Evolutionary conservation across 2,113 vertebrate species (phyloP).

Genomic region (Leptobrachium ailaonicum): DNA sequence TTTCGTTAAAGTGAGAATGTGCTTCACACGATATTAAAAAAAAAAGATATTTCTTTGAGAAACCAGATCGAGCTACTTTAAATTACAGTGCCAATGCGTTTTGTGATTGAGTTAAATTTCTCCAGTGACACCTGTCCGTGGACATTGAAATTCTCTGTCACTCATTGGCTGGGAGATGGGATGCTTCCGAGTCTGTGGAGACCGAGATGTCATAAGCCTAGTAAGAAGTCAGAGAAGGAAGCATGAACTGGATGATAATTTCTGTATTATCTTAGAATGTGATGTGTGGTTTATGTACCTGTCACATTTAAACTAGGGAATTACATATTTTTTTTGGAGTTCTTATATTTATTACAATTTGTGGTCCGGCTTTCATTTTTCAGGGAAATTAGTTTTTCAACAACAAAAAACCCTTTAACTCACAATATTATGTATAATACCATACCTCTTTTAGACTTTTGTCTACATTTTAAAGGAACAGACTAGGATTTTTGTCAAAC

Average conservation of each 20-base stretch:
- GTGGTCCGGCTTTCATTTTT: too few species aligned
- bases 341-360: background rate
- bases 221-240: background rate
- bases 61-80: background rate
- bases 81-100: background rate
- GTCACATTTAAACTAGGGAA: background rate
- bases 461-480: too few species aligned
- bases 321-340: background rate
- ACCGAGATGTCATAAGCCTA: background rate
- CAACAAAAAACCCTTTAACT: too few species aligned
- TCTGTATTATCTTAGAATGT: constrained; percentile 6
- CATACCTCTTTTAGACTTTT: too few species aligned
- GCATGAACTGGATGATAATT: background rate
- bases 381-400: too few species aligned
- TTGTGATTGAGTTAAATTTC: background rate
- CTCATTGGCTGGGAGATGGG: background rate
- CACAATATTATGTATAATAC: too few species aligned
- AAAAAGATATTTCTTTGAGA: background rate
- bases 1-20: too few species aligned
- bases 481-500: too few species aligned
- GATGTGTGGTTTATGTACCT: background rate
- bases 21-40: background rate
- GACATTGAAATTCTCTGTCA: background rate
- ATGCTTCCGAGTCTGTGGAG: background rate
- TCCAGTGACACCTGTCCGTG: background rate